Evolutionary conservation across 1,140 invertebrate genomes (phyloP), one percentile per base, ranked within the genome.

Genomic region (Leptopilina clavipes): DNA sequence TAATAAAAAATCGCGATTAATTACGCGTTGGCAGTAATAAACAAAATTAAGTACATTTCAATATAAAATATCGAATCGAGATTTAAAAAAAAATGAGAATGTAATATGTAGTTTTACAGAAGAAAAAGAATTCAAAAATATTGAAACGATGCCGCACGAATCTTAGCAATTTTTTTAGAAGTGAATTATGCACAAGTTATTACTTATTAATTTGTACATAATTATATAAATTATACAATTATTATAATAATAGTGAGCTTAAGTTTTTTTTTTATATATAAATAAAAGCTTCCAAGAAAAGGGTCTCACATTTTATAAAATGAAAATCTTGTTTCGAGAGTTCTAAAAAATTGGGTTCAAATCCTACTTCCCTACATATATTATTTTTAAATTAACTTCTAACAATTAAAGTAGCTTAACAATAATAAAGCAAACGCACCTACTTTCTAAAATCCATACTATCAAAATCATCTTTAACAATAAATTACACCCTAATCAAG

Each of bases 161-260:
- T 65, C 3, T 65, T 31, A 5, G 12, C 6, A 65, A 14, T 12
- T n/a, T 11, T 65, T 40, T 40, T 40, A 18, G 52, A 10, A 65
- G 12, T 65, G 14, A 65, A 65, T 65, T 65, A 65, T 65, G 59
- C 25, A 65, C 59, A 65, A 65, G 25, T n/a, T 65, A 65, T 14
- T 65, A 7, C 25, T 25, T n/a, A 65, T 65, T 65, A 52, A 52
- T 52, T 52, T 52, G 48, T 52, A 52, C 48, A 52, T 5, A 52
- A 52, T 52, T 52, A 52, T n/a, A 52, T 52, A 52, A 52, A 17
- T n/a, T 52, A 52, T 17, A 52, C 14, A 52, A n/a, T 52, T 52
- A 52, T 52, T 17, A 52, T 17, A 52, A 11, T 48, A 44, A 52
- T 52, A 52, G 48, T 52, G 48, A 52, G 12, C 59, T 37, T 31